Evolutionary conservation across 1,140 invertebrate genomes (phyloP).

Genomic region (Cydia splendana): DNA sequence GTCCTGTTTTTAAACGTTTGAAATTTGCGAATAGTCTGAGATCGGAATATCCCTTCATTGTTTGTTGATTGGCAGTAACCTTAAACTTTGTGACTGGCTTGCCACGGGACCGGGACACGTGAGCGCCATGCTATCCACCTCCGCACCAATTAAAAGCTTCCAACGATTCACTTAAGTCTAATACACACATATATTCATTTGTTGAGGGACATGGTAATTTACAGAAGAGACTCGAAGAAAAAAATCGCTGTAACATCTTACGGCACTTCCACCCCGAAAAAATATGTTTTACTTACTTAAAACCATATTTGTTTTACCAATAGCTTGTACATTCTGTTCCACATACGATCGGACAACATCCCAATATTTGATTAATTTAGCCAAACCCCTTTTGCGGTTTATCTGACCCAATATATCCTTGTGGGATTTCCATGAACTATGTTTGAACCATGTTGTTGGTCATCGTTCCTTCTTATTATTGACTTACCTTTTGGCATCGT

Average conservation of each 20-base stretch:
- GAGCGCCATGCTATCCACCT: conserved; percentile 33
- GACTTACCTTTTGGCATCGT: conserved; percentile 69
- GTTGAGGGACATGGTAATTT: not conserved
- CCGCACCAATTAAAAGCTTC: conserved; percentile 31
- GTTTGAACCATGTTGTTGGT: not conserved
- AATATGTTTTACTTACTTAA: too few species aligned
- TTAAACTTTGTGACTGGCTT: conserved; percentile 39
- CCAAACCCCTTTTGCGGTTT: conserved; percentile 1
- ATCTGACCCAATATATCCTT: not conserved
- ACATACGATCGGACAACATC: not conserved
- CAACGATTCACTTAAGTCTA: conserved; percentile 26
- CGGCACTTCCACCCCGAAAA: not conserved
- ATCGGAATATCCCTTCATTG: not conserved
- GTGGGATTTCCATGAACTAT: not conserved
- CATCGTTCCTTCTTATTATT: not conserved
- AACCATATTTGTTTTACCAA: too few species aligned
- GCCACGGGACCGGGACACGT: conserved; percentile 46
- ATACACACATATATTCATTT: not conserved
- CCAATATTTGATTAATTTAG: not conserved
- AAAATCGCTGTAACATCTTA: not conserved
- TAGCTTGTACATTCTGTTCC: not conserved
- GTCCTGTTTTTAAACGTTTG: not conserved
- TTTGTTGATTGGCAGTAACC: conserved; percentile 42
- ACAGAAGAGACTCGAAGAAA: not conserved
- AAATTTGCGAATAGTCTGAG: not conserved